Evolutionary conservation across 2,113 vertebrate genomes (phyloP).

Genomic region (Salminus brasiliensis): DNA sequence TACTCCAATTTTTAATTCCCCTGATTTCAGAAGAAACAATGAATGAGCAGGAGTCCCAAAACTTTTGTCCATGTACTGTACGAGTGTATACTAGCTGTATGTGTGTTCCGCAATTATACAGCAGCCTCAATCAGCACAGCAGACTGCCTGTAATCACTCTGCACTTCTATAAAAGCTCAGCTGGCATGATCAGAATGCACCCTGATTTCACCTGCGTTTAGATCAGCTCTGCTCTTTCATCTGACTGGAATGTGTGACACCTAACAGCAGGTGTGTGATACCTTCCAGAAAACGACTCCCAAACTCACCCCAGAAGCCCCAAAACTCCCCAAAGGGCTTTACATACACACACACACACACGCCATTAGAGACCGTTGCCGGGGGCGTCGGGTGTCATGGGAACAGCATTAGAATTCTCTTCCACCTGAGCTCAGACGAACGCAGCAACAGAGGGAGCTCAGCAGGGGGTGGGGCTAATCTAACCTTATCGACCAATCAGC

Average conservation of each 20-base stretch:
- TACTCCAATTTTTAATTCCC: too few species aligned
- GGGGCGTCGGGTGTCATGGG: conserved; percentile 44
- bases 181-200: background rate
- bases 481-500: conserved; percentile 50
- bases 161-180: background rate
- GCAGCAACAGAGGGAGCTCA: conserved; percentile 47
- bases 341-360: background rate
- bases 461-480: conserved; percentile 59
- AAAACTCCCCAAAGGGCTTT: background rate
- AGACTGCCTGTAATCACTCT: background rate
- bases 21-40: too few species aligned
- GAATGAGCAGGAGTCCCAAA: too few species aligned
- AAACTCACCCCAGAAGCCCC: background rate
- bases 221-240: background rate
- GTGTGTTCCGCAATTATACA: background rate
- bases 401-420: conserved; percentile 41
- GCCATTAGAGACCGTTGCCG: conserved; percentile 29
- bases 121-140: background rate
- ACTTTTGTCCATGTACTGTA: background rate
- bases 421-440: conserved; percentile 52
- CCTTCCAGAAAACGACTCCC: background rate
- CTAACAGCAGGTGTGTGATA: background rate
- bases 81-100: background rate
- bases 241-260: background rate
- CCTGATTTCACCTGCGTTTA: background rate